Conservation (phyloP, 2,113 vertebrate species). For the Orycteropus afer region DNA sequence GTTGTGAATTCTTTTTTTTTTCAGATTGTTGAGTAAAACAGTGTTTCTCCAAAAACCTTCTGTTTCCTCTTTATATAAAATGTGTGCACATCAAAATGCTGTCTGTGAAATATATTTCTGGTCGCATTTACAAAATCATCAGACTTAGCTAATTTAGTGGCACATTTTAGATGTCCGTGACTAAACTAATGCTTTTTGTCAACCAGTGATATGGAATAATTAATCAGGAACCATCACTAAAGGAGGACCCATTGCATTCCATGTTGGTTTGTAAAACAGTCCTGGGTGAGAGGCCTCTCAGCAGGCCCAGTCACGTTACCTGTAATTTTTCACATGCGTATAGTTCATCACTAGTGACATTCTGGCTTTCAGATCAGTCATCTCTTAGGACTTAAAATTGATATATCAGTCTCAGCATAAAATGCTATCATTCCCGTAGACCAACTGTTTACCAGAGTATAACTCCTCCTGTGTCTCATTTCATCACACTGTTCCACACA, state of each 20-base stretch:
- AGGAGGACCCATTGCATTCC: constrained; percentile 62
- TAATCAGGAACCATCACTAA: constrained; percentile 45
- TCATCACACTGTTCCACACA: constrained; percentile 91
- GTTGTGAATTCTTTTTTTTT: not conserved
- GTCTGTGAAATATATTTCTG: constrained; percentile 4
- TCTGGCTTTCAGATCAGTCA: constrained; percentile 88
- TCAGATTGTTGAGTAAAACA: constrained; percentile 48
- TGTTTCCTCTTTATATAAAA: not conserved
- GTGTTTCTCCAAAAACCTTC: constrained; percentile 26
- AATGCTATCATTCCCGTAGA: constrained; percentile 91
- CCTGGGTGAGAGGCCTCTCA: constrained; percentile 82
- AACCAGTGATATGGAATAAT: constrained; percentile 62
- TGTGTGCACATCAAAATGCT: not conserved
- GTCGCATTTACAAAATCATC: constrained; percentile 32
- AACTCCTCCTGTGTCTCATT: constrained; percentile 93
- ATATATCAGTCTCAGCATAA: constrained; percentile 92
- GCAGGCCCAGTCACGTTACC: constrained; percentile 83
- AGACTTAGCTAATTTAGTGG: constrained; percentile 57
- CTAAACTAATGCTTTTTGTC: constrained; percentile 28
- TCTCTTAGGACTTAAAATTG: constrained; percentile 91
- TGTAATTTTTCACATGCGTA: constrained; percentile 88
- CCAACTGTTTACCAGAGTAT: constrained; percentile 91
- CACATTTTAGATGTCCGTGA: constrained; percentile 28
- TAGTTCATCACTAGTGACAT: constrained; percentile 87
- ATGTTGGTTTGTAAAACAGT: constrained; percentile 80